Evolutionary conservation across 2,797 vertebrate species (phyloP).

Genomic region (Neosalanx taihuensis): DNA sequence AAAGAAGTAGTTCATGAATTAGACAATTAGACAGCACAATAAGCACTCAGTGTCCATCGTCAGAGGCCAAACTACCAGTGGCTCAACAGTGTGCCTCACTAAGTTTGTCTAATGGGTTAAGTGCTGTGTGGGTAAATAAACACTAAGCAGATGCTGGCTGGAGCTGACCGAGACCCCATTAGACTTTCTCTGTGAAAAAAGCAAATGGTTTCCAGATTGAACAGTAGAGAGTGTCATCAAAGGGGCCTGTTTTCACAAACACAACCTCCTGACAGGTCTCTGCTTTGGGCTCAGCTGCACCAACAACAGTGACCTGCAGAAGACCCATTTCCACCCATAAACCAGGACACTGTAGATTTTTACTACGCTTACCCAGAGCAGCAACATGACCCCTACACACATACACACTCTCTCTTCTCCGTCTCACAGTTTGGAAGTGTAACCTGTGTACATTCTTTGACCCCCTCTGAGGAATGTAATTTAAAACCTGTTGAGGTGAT

Average conservation of each 20-base stretch:
- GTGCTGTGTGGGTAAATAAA: constrained; percentile 82
- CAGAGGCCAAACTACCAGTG: constrained; percentile 22
- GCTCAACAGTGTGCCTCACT: constrained; percentile 34
- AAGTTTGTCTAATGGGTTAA: constrained; percentile 76
- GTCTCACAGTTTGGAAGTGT: constrained; percentile 49
- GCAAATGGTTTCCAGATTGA: constrained; percentile 71
- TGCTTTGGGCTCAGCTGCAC: constrained; percentile 61
- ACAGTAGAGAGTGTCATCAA: constrained; percentile 52
- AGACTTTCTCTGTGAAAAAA: constrained; percentile 32
- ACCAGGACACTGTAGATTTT: constrained; percentile 55
- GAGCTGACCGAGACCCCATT: constrained; percentile 53
- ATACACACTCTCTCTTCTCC: constrained; percentile 28
- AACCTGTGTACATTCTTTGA: constrained; percentile 48
- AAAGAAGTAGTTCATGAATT: neutral
- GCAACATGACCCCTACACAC: constrained; percentile 53
- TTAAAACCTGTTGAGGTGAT: constrained; percentile 45
- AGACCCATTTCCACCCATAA: constrained; percentile 55
- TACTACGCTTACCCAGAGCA: constrained; percentile 40
- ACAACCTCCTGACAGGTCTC: constrained; percentile 49
- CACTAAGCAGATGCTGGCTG: constrained; percentile 68
- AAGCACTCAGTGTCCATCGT: constrained; percentile 16
- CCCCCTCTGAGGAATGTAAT: constrained; percentile 50
- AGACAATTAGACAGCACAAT: neutral
- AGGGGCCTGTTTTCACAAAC: constrained; percentile 62
- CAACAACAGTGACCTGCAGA: constrained; percentile 57